Evolutionary conservation across 1,140 invertebrate species (phyloP), one percentile per base, ranked within the genome.

Genomic region (Hypothenemus hampei): DNA sequence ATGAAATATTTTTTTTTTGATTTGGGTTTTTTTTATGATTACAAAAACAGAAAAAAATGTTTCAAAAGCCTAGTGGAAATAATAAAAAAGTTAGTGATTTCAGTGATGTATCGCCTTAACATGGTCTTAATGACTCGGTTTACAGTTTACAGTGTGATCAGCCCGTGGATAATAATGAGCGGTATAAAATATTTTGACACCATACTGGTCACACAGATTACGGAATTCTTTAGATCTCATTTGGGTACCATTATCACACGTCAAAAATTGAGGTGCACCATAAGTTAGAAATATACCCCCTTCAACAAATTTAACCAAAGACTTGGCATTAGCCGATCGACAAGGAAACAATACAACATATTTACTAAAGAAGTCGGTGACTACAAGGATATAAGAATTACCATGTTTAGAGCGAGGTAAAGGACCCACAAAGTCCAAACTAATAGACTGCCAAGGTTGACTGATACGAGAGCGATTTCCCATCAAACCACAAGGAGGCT

Each of bases 321-420:
- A 5, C 7, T 49, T 23, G 2, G 62, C 43, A 1, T 24, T 60
- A n/a, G 58, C 44, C 1, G 18, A 8, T n/a, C 56, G 29, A 19
- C 52, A 40, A 10, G 58, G 43, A 46, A 60, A 55, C 0, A 58
- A 5, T 1, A 62, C 2, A 2, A 36, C 11, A 49, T 56, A 72
- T 45, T 69, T 68, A 2, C 61, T 67, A 43, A 71, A 68, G 16
- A 61, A 55, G 58, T 73, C 69, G n/a, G 63, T 57, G 1, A 68
- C 22, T 3, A 72, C 65, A 1, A 73, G 31, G 1, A 72, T 39
- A 51, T 66, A 71, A 15, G 50, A 37, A 39, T 68, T 57, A 20
- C 68, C 68, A 21, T 22, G 19, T n/a, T 39, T 46, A 13, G 63
- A 67, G 0, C 31, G 33, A 3, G 69, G 70, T 13, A 55, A 19